Evolutionary conservation across 2,797 vertebrate genomes (phyloP).

Genomic region (Oreochromis mossambicus): DNA sequence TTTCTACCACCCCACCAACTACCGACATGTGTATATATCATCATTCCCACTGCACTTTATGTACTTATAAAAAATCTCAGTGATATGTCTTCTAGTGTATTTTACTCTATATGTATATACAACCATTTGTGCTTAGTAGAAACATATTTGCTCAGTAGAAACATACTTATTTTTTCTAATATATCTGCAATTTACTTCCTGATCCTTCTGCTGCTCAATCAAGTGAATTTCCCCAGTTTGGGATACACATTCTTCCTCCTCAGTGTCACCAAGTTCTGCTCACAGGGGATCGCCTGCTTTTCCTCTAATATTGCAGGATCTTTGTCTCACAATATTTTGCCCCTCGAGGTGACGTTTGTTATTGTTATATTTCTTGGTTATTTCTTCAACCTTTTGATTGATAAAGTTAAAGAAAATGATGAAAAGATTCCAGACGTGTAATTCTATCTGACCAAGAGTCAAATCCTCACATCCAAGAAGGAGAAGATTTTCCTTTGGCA

Average conservation of each 20-base stretch:
- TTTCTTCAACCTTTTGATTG: neutral
- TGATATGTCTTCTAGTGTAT: no score
- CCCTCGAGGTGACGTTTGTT: accelerated
- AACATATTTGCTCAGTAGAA: neutral
- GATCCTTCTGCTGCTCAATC: neutral
- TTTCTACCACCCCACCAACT: no score
- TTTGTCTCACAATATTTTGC: neutral
- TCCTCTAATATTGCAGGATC: neutral
- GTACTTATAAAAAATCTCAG: no score
- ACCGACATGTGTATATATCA: no score
- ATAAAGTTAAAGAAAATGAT: neutral
- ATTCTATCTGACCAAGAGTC: neutral
- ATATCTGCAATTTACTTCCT: neutral
- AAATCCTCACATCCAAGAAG: neutral
- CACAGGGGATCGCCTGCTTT: accelerated
- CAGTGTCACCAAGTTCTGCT: neutral
- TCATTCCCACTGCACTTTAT: no score
- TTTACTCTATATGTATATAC: neutral
- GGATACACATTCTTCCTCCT: accelerated
- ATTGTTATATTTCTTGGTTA: neutral
- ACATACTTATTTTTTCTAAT: neutral
- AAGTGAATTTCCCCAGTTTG: accelerated
- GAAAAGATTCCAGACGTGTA: neutral
- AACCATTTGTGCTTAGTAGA: neutral
- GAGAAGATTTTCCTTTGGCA: neutral